Conservation (phyloP, 2,113 vertebrate species). For the Clupea harengus region DNA sequence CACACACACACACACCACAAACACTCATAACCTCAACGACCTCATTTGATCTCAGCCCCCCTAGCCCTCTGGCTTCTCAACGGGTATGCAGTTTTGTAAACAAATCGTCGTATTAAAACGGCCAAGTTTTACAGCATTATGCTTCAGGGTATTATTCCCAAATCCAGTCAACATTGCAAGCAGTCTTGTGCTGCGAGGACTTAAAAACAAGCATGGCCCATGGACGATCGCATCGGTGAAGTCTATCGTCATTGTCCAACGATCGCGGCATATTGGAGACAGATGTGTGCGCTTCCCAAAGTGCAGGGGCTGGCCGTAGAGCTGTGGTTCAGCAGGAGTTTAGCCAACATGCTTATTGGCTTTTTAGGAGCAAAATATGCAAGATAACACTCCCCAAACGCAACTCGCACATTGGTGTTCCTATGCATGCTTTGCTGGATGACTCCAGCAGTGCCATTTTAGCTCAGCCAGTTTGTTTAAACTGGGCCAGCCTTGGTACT, state of each 20-base stretch:
- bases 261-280: slow-evolving; percentile 53
- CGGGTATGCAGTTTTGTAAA: not conserved
- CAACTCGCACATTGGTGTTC: not conserved
- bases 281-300: slow-evolving; percentile 46
- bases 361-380: slow-evolving; percentile 6
- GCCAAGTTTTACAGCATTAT: not conserved
- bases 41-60: not conserved
- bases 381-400: not conserved
- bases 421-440: not conserved
- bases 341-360: slow-evolving; percentile 14
- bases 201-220: not conserved
- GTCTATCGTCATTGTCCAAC: not conserved
- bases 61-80: not conserved
- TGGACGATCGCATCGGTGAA: not conserved
- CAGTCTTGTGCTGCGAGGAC: not conserved
- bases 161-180: not conserved
- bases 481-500: not conserved
- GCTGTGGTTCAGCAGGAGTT: not conserved
- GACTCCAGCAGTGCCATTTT: not conserved
- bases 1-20: too few species aligned
- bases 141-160: not conserved
- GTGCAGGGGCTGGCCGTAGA: not conserved
- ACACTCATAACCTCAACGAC: not conserved
- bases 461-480: not conserved
- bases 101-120: not conserved